Percentiles rank a stretch among this genome's conserved stretches.
Evolutionary conservation across 1,140 invertebrate genomes (phyloP).

Genomic region (Cardiocondyla obscurior): DNA sequence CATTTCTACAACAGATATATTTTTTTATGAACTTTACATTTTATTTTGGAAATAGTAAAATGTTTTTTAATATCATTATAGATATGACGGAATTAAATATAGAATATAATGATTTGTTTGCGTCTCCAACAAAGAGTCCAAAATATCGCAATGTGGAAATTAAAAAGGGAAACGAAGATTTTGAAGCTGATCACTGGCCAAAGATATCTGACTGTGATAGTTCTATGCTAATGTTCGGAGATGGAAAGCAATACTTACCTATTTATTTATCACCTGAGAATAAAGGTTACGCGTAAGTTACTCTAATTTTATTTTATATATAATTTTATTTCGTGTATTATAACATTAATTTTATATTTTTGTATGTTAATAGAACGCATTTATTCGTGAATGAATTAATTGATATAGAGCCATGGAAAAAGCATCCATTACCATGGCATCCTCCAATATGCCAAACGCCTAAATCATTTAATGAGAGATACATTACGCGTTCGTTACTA

Average conservation of each 20-base stretch:
- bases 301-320: background rate
- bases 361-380: conserved; percentile 80
- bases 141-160: conserved; percentile 67
- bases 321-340: background rate
- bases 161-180: conserved; percentile 67
- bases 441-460: conserved; percentile 87
- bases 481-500: conserved; percentile 66
- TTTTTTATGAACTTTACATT: background rate
- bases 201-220: conserved; percentile 69
- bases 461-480: conserved; percentile 80
- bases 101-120: conserved; percentile 70
- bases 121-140: conserved; percentile 67
- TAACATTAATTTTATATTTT: conserved; percentile 29
- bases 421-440: conserved; percentile 90
- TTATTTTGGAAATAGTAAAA: background rate
- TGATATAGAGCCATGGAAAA: conserved; percentile 84
- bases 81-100: background rate
- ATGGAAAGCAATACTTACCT: conserved; percentile 78
- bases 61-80: background rate
- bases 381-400: conserved; percentile 86
- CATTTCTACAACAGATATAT: background rate
- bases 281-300: conserved; percentile 89
- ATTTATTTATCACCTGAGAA: conserved; percentile 90
- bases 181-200: conserved; percentile 74
- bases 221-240: conserved; percentile 51